Evolutionary conservation across 2,888 invertebrate genomes (phyloP).

Genomic region (Hemicrepidius hirtus): DNA sequence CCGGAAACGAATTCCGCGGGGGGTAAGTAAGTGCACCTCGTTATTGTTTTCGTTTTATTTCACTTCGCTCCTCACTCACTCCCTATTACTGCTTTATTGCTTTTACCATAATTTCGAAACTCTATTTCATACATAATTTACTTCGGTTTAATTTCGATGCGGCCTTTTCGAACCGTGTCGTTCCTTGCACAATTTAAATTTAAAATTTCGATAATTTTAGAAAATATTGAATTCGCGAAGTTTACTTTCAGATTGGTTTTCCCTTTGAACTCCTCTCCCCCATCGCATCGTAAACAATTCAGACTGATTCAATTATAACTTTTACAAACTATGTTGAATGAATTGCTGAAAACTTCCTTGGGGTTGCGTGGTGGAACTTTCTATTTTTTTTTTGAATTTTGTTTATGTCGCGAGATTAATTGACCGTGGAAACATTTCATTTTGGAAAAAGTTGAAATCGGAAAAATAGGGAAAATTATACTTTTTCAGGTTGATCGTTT

Average conservation of each 20-base stretch:
- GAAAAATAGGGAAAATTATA: too few species aligned
- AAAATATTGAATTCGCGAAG: constrained; percentile 25
- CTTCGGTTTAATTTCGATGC: constrained; percentile 6
- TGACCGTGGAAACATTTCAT: constrained; percentile 23
- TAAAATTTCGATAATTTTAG: constrained; percentile 32
- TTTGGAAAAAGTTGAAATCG: background rate
- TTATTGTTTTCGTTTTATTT: constrained; percentile 29
- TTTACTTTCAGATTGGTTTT: constrained; percentile 29
- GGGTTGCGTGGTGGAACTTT: constrained; percentile 8
- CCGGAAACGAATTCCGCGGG: constrained; percentile 79
- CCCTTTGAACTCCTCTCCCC: constrained; percentile 18
- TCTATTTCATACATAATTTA: constrained; percentile 17
- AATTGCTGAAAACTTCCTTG: background rate
- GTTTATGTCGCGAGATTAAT: constrained; percentile 29
- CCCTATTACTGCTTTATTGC: constrained; percentile 29
- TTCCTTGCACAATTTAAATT: constrained; percentile 28
- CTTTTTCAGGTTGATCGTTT: too few species aligned
- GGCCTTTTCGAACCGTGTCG: background rate
- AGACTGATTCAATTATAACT: constrained; percentile 45
- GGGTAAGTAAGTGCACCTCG: constrained; percentile 83
- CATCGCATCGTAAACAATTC: constrained; percentile 44
- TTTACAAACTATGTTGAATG: constrained; percentile 25
- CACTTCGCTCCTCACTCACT: constrained; percentile 26
- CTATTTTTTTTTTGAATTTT: constrained; percentile 24
- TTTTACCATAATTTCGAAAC: constrained; percentile 28